A percentile compares a stretch with the other conserved stretches of the same genome.
Evolutionary conservation across 2,888 invertebrate genomes (phyloP).

Genomic region (Ischnura elegans): DNA sequence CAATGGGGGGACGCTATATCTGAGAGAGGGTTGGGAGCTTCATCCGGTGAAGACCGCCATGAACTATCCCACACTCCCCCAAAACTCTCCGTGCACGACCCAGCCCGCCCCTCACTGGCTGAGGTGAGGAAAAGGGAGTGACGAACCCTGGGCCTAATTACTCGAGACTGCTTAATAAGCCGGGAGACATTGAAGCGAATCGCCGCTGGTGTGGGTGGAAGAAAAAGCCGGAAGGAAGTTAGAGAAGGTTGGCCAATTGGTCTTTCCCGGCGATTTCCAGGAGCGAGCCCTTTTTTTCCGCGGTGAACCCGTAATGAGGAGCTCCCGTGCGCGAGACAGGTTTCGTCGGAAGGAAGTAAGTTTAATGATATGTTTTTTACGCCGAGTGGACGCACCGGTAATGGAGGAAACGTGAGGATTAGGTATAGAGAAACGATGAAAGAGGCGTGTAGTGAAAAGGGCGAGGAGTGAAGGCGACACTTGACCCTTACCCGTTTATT

Average conservation of each 20-base stretch:
- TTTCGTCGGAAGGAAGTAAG: neutral
- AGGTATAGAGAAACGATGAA: neutral
- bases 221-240: neutral
- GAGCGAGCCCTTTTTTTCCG: conserved; percentile 44
- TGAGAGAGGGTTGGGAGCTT: neutral
- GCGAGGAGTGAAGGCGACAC: neutral
- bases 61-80: neutral
- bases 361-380: too few species aligned
- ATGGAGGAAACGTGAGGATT: neutral
- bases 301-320: conserved; percentile 32
- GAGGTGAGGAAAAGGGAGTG: neutral
- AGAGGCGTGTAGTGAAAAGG: neutral
- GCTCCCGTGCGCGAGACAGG: neutral
- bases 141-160: conserved; percentile 48
- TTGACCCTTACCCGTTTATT: neutral
- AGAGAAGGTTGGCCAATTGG: neutral
- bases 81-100: neutral
- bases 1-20: neutral
- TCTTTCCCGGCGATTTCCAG: neutral
- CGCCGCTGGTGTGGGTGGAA: neutral
- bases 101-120: neutral
- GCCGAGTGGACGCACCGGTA: too few species aligned
- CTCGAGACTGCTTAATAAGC: conserved; percentile 55
- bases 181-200: conserved; percentile 50
- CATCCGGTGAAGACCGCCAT: conserved; percentile 41